A percentile compares a stretch with the other conserved stretches of the same genome.
phyloP scores from a whole-genome alignment of 2,797 vertebrate species.

The Danio aesculapii region DNA sequence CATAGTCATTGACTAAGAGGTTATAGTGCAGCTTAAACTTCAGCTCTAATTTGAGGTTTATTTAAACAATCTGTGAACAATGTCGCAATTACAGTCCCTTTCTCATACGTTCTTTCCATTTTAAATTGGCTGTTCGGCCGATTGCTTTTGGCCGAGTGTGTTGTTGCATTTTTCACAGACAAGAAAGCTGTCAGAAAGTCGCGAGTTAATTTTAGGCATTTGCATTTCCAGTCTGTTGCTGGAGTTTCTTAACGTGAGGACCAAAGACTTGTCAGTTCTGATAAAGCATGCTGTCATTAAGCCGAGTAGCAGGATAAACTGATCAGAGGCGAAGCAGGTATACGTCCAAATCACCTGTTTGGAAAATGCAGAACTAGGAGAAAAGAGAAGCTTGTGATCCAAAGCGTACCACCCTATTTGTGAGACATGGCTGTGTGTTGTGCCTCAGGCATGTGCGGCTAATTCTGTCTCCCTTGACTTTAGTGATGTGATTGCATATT shows the following conservation, averaged over 20 bases:
- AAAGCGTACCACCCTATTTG: conserved; percentile 29
- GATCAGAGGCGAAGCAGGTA: conserved; percentile 27
- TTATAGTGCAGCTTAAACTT: conserved; percentile 35
- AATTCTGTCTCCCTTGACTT: conserved; percentile 41
- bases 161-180: not conserved
- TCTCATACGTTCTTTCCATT: conserved; percentile 11
- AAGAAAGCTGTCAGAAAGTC: conserved; percentile 13
- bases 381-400: conserved; percentile 23
- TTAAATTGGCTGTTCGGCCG: conserved; percentile 30
- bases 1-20: conserved; percentile 22
- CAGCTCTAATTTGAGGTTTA: conserved; percentile 33
- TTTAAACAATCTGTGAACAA: conserved; percentile 38
- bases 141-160: conserved; percentile 9
- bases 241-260: conserved; percentile 19
- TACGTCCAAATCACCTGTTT: conserved; percentile 8
- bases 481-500: conserved; percentile 33
- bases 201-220: conserved; percentile 1
- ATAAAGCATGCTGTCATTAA: conserved; percentile 35
- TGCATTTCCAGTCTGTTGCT: conserved; percentile 9
- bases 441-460: conserved; percentile 22
- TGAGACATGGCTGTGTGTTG: conserved; percentile 21
- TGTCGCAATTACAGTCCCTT: conserved; percentile 24
- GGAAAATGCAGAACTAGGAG: not conserved
- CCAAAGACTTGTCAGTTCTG: conserved; percentile 42
- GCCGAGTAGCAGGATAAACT: conserved; percentile 15